Evolutionary conservation across 2,888 invertebrate genomes (phyloP).

Genomic region (Cosmopolites sordidus): DNA sequence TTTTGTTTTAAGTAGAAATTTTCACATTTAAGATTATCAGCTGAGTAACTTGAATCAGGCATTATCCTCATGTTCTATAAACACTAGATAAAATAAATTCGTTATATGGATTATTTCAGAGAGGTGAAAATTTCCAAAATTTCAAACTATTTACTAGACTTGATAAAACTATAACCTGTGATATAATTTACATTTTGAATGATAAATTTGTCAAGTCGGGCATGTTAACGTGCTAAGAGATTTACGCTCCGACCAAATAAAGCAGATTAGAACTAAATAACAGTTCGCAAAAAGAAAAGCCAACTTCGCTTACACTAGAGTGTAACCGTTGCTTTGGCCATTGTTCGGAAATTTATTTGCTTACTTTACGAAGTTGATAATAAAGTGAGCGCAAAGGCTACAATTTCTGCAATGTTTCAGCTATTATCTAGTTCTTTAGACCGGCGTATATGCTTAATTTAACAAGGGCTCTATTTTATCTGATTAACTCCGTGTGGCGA

Average conservation of each 20-base stretch:
- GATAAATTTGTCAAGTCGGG: too few relatives aligned
- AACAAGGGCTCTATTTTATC: constrained; percentile 26
- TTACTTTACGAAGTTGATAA: constrained; percentile 27
- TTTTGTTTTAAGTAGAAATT: too few relatives aligned
- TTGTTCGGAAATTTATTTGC: constrained; percentile 23
- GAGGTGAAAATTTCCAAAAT: too few relatives aligned
- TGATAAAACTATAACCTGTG: too few relatives aligned
- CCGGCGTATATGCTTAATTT: constrained; percentile 24
- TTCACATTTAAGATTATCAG: too few relatives aligned
- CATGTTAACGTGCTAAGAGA: too few relatives aligned
- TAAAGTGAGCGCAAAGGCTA: constrained; percentile 22
- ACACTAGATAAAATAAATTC: too few relatives aligned
- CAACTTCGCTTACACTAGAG: background rate
- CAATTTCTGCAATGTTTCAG: constrained; percentile 28
- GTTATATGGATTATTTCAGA: too few relatives aligned
- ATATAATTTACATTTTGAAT: too few relatives aligned
- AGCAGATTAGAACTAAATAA: background rate
- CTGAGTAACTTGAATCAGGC: too few relatives aligned
- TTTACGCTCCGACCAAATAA: background rate
- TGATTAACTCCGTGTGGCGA: constrained; percentile 27
- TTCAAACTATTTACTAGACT: too few relatives aligned
- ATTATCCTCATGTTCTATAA: too few relatives aligned
- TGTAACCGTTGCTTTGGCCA: constrained; percentile 9
- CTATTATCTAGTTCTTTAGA: constrained; percentile 26
- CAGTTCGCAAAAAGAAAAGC: background rate